Base-by-base conservation (phyloP, 2,888 invertebrate species). In the Campoplex nolae region DNA sequence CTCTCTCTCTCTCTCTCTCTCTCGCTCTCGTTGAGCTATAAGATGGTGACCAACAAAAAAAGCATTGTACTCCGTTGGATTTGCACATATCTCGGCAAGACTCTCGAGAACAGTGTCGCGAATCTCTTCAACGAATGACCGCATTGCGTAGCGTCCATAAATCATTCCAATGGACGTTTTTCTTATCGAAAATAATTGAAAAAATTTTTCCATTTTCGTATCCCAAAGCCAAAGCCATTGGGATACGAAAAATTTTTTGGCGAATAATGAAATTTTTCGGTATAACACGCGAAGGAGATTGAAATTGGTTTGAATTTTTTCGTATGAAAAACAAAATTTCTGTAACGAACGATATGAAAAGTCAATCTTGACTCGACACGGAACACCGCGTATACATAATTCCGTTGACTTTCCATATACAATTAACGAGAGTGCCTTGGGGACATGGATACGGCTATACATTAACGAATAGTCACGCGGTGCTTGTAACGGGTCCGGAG, bases 371-470 rank as follows among this genome's bases (percentile, higher is more conserved):
- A 7, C 18, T 28, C 18, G 8, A 16, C 51, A 38, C 28, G 16
- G 73, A 70, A 70, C 28, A 16, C 48, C 71, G 16, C 35, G 56
- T 75, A 58, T 23, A 38, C 38, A 38, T 4, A 35, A 77, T 51
- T 77, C 13, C 48, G 48, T 51, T 67, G 65, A 62, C 75, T 67
- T 78, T 78, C 78, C 67, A 78, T 78, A 78, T 78, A 68, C n/a
- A 38, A 77, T 77, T 76, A 76, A 76, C n/a, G 77, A 67, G 77
- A 67, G 51, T 67, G 77, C 67, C 77, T 65, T 38, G 51, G 45
- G 78, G 23, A 62, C 62, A 32, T 62, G 62, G 62, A 62, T 62
- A 32, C 38, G 28, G 28, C 23, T 81, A 18, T 77, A 42, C 56
- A 32, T 75, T 7, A 58, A 23, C 32, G 77, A 54, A 51, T 58